Evolutionary conservation across 1,140 invertebrate species (phyloP), one percentile per base, ranked within the genome.

Genomic region (Liolophura sinensis): DNA sequence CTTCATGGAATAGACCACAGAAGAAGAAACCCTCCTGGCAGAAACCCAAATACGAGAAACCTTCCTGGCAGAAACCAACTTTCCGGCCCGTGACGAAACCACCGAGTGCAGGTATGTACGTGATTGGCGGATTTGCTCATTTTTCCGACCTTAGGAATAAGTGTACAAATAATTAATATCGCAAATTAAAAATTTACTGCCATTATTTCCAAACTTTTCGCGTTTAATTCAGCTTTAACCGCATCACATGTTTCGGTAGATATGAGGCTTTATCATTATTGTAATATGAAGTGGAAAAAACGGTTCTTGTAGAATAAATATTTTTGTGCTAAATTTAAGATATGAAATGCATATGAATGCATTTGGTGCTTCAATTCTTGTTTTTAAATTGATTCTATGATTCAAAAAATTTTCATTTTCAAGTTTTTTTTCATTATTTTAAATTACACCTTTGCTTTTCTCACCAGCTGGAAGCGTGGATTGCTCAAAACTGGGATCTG

Each of bases 401-500:
- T 15, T 60, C 16, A 16, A 22, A 40, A 40, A 12, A 14, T 24
- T 24, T 27, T 18, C 22, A 18, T 31, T 46, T 14, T 16, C 0
- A 18, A 60, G 15, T 9, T 60, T 3, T 46, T 16, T 12, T n/a
- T n/a, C 46, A 6, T 22, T 40, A 31, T 40, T 0, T 9, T 14
- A 9, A 46, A 60, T 18, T 24, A 25, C 46, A 31, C 27, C 0
- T 6, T 18, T 64, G 20, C 57, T 62, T 57, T 46, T 64, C 52
- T n/a, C 62, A 58, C 15, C 62, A 62, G 63, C 67, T 27, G 71
- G 60, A 7, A 58, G 62, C 54, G 27, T 57, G 12, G 52, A 69
- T 49, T 74, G 73, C 54, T n/a, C 62, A 15, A 52, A 49, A 22
- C 48, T 72, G 1, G 73, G 73, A 7, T 49, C 66, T 15, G 73